Base-by-base conservation (phyloP, 2,888 invertebrate genomes). In the Mythimna ferrago region DNA sequence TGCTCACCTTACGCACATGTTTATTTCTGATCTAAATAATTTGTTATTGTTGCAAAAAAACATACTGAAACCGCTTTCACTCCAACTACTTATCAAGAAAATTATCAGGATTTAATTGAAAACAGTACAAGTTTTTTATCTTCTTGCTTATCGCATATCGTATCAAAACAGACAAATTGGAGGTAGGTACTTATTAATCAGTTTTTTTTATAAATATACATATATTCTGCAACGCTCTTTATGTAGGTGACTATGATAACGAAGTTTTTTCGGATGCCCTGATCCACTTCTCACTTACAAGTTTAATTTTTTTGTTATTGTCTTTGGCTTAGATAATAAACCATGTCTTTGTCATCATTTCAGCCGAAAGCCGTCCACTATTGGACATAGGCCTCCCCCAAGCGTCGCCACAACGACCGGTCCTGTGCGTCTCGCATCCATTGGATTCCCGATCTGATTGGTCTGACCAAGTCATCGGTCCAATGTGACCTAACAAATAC, bases 101-200 rank as follows among this genome's bases (percentile, higher is more conserved):
- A 58, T 53, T 53, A 76, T 76, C 62, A 67, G 75, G 68, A 68
- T 76, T 67, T 48, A 77, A 77, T 75, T 63, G 35, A 68, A 76
- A 62, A 44, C 62, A 41, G 48, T 58, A 60, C 71, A 76, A 60
- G n/a, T 41, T 62, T 62, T 48, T 57, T 70, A 76, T 76, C 78
- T 71, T 56, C 44, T 58, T 26, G 32, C 32, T 63, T 64, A 65
- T 73, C 67, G 32, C 51, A n/a, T 64, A 60, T 56, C 66, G 21
- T 65, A 76, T 61, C 57, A 65, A 70, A 73, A 61, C 64, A 64
- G 54, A 70, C 66, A 73, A 70, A 62, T 51, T 26, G 38, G 41
- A 54, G 57, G n/a, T 66, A 54, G 57, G n/a, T 66, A 16, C 48
- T 2, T 48, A 41, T 51, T 78, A 71, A 78, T 76, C 78, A 56